A percentile compares a stretch with the other conserved stretches of the same genome.
Conservation (phyloP, 2,113 vertebrate species). For the Hypanus sabinus region DNA sequence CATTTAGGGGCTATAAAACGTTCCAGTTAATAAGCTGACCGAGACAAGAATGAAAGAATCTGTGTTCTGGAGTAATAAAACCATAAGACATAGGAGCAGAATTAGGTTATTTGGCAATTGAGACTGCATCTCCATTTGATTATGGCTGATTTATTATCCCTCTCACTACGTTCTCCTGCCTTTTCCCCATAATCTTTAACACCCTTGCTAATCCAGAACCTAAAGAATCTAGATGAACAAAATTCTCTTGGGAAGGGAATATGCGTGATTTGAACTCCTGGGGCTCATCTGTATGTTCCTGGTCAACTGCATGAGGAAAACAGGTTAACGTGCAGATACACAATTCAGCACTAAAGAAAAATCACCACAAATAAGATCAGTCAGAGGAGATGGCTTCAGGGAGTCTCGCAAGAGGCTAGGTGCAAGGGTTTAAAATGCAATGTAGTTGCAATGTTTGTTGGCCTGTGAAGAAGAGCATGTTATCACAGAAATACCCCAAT, state of each 20-base stretch:
- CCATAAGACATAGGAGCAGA: no score
- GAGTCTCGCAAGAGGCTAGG: background rate
- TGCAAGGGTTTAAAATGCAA: background rate
- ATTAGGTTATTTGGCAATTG: no score
- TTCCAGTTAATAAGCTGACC: background rate
- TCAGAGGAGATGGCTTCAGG: no score
- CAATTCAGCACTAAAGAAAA: background rate
- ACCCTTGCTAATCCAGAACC: no score
- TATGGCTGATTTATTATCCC: no score
- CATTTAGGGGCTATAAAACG: background rate
- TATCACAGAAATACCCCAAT: background rate
- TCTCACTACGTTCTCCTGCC: no score
- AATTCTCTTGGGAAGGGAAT: background rate
- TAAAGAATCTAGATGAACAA: no score
- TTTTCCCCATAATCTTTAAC: no score
- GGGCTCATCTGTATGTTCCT: background rate
- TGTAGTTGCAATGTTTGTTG: background rate
- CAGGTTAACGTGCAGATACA: background rate
- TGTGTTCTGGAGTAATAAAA: background rate
- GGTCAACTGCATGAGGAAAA: background rate
- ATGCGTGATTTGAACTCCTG: background rate
- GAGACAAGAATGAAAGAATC: background rate
- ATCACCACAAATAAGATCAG: background rate
- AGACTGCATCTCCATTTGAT: no score
- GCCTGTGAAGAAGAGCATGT: background rate